Percentiles rank a stretch among this genome's conserved stretches.
Evolutionary conservation across 2,113 vertebrate species (phyloP).

Genomic region (Diphyllodes magnificus): DNA sequence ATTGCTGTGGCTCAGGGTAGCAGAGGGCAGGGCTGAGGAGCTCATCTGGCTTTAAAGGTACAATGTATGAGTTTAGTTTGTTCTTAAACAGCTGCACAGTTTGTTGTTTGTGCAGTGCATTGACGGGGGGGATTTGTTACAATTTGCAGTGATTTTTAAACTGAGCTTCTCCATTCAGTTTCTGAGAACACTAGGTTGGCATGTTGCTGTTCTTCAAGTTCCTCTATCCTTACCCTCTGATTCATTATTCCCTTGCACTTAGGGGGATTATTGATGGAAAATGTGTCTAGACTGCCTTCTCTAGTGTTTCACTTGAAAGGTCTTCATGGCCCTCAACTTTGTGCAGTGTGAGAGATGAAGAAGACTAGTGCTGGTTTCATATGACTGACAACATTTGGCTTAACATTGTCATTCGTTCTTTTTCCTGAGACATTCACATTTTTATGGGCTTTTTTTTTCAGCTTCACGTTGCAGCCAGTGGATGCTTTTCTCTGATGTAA

Average conservation of each 20-base stretch:
- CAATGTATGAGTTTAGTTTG: background rate
- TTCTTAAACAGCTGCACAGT: background rate
- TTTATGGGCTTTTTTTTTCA: background rate
- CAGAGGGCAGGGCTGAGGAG: background rate
- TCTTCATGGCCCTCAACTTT: background rate
- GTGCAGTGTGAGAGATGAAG: background rate
- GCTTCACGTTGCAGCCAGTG: background rate
- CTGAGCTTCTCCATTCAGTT: background rate
- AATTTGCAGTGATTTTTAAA: background rate
- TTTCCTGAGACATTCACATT: background rate
- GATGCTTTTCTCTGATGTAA: background rate
- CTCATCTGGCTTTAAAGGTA: background rate
- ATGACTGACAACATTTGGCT: background rate
- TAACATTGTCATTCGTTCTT: background rate
- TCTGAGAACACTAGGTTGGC: background rate
- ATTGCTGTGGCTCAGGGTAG: background rate
- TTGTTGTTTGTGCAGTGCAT: background rate
- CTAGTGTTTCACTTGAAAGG: background rate
- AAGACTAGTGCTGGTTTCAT: background rate
- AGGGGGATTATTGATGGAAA: background rate
- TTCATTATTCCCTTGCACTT: background rate
- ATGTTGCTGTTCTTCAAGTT: background rate
- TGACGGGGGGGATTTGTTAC: background rate
- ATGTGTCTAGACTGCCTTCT: background rate
- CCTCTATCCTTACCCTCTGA: background rate